These are phyloP conservation scores for Dreissena rostriformis DNA, from an alignment of 1,140 invertebrate species.

Conservation along the genomic window DNA sequence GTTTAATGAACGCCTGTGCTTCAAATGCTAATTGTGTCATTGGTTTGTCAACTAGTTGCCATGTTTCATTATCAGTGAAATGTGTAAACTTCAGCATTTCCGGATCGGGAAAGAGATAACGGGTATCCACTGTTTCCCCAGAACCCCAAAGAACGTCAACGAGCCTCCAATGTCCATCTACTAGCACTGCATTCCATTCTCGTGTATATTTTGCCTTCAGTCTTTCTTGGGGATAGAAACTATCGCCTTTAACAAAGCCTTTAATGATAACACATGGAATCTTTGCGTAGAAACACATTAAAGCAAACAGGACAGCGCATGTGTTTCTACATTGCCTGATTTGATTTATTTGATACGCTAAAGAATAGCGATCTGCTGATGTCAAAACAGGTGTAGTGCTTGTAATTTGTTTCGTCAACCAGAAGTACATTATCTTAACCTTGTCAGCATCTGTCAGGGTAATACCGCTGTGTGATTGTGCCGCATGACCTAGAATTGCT, in stretches of 20 bases:
- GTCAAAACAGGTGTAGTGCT: too few relatives aligned
- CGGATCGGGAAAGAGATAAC: conserved; percentile 30
- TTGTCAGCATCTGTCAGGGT: too few relatives aligned
- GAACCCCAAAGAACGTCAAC: conserved; percentile 33
- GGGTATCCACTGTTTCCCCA: background rate
- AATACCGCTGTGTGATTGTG: too few relatives aligned
- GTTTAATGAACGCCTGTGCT: conserved; percentile 17
- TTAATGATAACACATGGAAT: conserved; percentile 28
- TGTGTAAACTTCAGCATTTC: conserved; percentile 12
- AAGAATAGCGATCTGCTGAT: background rate
- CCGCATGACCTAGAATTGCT: too few relatives aligned
- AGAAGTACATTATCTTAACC: too few relatives aligned
- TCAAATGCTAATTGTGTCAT: background rate
- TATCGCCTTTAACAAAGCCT: conserved; percentile 29
- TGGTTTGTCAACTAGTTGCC: conserved; percentile 10
- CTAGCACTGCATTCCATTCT: conserved; percentile 33
- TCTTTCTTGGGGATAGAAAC: background rate
- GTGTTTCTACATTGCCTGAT: background rate
- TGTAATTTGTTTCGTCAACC: too few relatives aligned
- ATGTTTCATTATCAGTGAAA: conserved; percentile 6
- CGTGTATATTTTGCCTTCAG: background rate
- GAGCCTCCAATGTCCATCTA: conserved; percentile 20
- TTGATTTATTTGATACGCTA: conserved; percentile 4
- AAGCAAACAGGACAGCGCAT: conserved; percentile 29
- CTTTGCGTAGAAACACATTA: conserved; percentile 23